Conservation (phyloP, 2,113 vertebrate genomes). For the Phalacrocorax brasilianus region DNA sequence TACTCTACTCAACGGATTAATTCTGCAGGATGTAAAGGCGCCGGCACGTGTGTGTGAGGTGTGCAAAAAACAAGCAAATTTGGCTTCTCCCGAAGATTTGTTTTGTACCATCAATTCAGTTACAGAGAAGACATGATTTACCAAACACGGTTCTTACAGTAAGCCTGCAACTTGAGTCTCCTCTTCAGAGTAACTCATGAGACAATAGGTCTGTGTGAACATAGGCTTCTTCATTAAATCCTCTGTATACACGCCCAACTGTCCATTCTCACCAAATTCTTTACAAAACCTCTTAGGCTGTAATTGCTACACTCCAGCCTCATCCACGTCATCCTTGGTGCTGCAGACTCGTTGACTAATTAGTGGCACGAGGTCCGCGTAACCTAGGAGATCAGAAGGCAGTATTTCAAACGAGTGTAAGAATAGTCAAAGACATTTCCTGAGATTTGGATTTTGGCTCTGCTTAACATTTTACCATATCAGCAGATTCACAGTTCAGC, state of each 20-base stretch:
- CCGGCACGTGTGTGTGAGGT: rapidly evolving
- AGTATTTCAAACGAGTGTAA: background rate
- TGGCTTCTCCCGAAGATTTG: background rate
- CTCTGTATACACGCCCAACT: background rate
- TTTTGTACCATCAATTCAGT: background rate
- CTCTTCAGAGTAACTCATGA: background rate
- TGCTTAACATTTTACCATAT: background rate
- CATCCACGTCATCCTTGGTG: background rate
- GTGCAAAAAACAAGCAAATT: background rate
- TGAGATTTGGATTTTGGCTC: background rate
- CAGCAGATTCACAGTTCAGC: background rate
- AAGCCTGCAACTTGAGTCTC: background rate
- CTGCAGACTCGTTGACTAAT: slow-evolving; percentile 9
- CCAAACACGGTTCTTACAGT: background rate
- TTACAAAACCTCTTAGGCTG: background rate
- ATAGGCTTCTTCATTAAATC: background rate
- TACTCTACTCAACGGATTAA: background rate
- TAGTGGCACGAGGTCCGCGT: slow-evolving; percentile 25
- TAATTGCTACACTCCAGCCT: background rate
- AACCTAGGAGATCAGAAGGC: slow-evolving; percentile 55
- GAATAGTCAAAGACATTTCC: background rate
- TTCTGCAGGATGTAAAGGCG: background rate
- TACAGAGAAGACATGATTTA: background rate
- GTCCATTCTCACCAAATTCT: background rate
- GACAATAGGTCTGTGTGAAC: background rate